phyloP scores from a whole-genome alignment of 1,140 invertebrate species.

The Acyrthosiphon pisum region DNA sequence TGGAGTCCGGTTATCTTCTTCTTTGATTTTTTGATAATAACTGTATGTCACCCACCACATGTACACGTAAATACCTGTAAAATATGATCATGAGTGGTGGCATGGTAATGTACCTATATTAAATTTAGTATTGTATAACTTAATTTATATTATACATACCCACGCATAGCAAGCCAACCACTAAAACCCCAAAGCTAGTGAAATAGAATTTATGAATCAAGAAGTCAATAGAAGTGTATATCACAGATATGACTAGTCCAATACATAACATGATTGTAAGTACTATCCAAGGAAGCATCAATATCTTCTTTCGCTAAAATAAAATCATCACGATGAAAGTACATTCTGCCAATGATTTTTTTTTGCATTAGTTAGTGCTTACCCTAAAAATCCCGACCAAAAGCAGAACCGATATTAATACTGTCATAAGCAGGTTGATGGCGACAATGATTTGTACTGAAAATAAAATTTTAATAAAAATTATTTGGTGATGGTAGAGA shows the following conservation, averaged over 20 bases:
- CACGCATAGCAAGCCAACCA: conserved; percentile 70
- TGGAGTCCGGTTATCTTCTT: conserved; percentile 55
- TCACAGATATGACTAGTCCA: conserved; percentile 75
- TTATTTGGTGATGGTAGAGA: too few relatives aligned
- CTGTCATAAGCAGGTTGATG: conserved; percentile 81
- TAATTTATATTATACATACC: conserved; percentile 65
- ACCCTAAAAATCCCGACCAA: conserved; percentile 69
- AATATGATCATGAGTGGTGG: conserved; percentile 15
- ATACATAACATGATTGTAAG: conserved; percentile 78
- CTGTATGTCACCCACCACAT: conserved; percentile 67
- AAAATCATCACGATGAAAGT: neutral
- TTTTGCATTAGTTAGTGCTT: neutral
- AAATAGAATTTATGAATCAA: conserved; percentile 69
- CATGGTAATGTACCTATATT: neutral
- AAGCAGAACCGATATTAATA: conserved; percentile 76
- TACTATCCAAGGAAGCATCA: conserved; percentile 83
- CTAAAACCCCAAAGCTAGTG: conserved; percentile 69
- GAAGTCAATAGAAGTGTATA: conserved; percentile 76
- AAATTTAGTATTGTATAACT: neutral
- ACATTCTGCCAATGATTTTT: neutral
- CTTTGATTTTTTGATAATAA: conserved; percentile 63
- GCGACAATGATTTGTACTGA: conserved; percentile 78
- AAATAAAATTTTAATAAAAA: conserved; percentile 42
- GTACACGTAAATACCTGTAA: conserved; percentile 64
- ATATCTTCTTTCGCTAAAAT: conserved; percentile 74